A percentile compares a stretch with the other conserved stretches of the same genome.
Evolutionary conservation across 2,113 vertebrate species (phyloP).

Genomic region (Eidolon helvum): DNA sequence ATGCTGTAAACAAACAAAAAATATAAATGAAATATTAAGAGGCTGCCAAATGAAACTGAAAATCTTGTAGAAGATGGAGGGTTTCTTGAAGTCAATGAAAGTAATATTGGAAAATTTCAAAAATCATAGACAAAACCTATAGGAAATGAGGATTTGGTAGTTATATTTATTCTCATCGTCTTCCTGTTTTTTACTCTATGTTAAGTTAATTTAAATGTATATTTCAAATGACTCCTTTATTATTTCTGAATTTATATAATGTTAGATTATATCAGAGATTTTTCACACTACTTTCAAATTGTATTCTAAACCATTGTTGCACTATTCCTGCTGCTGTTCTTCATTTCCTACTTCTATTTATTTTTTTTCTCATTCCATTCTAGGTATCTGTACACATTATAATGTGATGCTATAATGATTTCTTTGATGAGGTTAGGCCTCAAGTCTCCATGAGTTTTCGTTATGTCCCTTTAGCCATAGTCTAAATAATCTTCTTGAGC

Average conservation of each 20-base stretch:
- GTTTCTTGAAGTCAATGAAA: not conserved
- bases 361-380: not conserved
- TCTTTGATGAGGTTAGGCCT: not conserved
- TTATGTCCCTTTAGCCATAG: not conserved
- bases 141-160: not conserved
- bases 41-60: not conserved
- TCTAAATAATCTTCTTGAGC: not conserved
- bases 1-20: not conserved
- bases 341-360: not conserved
- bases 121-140: not conserved
- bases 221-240: not conserved
- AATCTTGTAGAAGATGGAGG: not conserved
- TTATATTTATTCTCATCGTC: not conserved
- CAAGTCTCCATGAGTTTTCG: not conserved
- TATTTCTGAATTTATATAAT: not conserved
- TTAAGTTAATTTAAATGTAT: not conserved
- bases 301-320: not conserved
- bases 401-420: not conserved
- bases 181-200: not conserved
- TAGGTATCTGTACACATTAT: not conserved
- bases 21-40: not conserved
- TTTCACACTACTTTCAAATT: not conserved
- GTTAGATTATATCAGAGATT: not conserved
- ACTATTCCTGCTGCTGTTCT: not conserved
- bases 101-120: not conserved